Evolutionary conservation across 2,888 invertebrate species (phyloP).

Genomic region (Macropis europaea): DNA sequence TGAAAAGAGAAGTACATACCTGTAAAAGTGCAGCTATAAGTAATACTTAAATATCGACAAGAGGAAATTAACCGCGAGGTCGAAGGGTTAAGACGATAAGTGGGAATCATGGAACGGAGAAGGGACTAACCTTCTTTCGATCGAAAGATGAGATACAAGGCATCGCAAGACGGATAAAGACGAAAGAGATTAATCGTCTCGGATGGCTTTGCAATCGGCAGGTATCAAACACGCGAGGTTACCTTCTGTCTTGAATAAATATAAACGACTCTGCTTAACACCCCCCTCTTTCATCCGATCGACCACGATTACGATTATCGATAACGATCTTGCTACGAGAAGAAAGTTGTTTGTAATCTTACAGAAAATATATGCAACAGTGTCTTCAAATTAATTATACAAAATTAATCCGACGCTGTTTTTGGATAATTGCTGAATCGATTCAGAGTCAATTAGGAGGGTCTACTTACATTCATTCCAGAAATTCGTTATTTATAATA

Average conservation of each 20-base stretch:
- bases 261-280: slow-evolving; percentile 21
- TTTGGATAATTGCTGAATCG: slow-evolving; percentile 16
- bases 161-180: slow-evolving; percentile 38
- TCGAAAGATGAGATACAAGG: slow-evolving; percentile 37
- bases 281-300: neutral
- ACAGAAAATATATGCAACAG: neutral
- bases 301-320: slow-evolving; percentile 18
- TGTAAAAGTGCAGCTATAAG: too few species aligned
- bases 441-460: too few species aligned
- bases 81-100: slow-evolving; percentile 44
- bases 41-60: slow-evolving; percentile 17
- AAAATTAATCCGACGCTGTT: neutral
- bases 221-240: slow-evolving; percentile 29
- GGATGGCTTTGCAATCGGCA: slow-evolving; percentile 33
- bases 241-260: slow-evolving; percentile 29
- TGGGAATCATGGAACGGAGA: slow-evolving; percentile 13
- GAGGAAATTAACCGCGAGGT: slow-evolving; percentile 43
- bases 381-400: too few species aligned
- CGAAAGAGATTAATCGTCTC: slow-evolving; percentile 41
- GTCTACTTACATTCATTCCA: too few species aligned
- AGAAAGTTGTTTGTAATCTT: slow-evolving; percentile 6
- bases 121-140: slow-evolving; percentile 37
- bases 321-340: slow-evolving; percentile 3
- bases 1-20: too few species aligned
- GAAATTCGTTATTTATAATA: too few species aligned